These are phyloP conservation scores for Volucella inanis DNA, from an alignment of 2,888 invertebrate species.

Conservation along the genomic window DNA sequence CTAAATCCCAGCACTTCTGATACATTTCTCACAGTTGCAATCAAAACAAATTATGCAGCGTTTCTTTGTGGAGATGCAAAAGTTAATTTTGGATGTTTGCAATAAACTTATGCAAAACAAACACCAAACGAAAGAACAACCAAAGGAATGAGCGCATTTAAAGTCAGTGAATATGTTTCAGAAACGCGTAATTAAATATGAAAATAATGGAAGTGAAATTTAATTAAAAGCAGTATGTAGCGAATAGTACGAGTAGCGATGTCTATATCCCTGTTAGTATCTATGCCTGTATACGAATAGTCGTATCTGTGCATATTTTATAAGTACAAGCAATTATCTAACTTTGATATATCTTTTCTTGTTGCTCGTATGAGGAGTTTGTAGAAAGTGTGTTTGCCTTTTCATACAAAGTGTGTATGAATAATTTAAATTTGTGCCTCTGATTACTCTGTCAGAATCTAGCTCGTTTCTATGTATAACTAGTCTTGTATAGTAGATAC, in stretches of 20 bases:
- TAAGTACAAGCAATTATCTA: slow-evolving; percentile 58
- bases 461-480: slow-evolving; percentile 10
- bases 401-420: slow-evolving; percentile 50
- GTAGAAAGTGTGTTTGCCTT: background rate
- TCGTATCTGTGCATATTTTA: background rate
- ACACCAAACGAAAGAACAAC: too few species aligned
- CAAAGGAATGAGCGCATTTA: background rate
- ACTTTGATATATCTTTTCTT: slow-evolving; percentile 41
- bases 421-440: slow-evolving; percentile 68
- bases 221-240: slow-evolving; percentile 67
- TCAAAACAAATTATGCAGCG: too few species aligned
- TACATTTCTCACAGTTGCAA: too few species aligned
- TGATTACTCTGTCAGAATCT: slow-evolving; percentile 48
- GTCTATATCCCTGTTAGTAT: too few species aligned
- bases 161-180: slow-evolving; percentile 50
- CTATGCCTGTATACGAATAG: background rate
- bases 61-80: too few species aligned
- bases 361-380: background rate
- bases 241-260: slow-evolving; percentile 36
- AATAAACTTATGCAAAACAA: too few species aligned
- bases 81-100: too few species aligned
- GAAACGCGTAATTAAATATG: slow-evolving; percentile 69
- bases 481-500: background rate
- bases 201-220: slow-evolving; percentile 70
- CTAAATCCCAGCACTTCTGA: too few species aligned